Evolutionary conservation across 2,888 invertebrate species (phyloP).

Genomic region (Syrphus vitripennis): DNA sequence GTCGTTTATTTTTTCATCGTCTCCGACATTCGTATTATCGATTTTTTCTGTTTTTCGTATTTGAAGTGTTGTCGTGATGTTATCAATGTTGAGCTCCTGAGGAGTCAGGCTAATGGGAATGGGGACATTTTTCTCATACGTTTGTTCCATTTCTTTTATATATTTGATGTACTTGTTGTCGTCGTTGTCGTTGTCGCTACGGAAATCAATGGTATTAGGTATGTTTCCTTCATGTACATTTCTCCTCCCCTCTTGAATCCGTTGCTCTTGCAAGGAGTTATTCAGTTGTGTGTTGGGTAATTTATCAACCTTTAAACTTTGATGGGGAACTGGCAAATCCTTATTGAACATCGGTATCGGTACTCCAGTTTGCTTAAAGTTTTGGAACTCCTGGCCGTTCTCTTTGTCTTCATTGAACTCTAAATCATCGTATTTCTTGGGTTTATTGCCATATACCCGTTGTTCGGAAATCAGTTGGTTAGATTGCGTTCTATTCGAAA

Average conservation of each 20-base stretch:
- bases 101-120: conserved; percentile 48
- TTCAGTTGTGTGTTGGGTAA: conserved; percentile 51
- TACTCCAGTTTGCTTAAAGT: conserved; percentile 1
- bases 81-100: conserved; percentile 58
- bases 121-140: conserved; percentile 44
- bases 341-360: conserved; percentile 29
- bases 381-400: conserved; percentile 19
- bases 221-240: conserved; percentile 52
- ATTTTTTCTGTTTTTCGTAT: conserved; percentile 65
- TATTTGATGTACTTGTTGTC: conserved; percentile 58
- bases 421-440: conserved; percentile 19
- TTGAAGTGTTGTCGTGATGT: conserved; percentile 68
- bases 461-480: conserved; percentile 11
- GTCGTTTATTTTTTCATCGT: conserved; percentile 66
- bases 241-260: conserved; percentile 41
- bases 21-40: conserved; percentile 64
- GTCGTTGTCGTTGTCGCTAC: conserved; percentile 57
- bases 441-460: conserved; percentile 8
- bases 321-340: conserved; percentile 34
- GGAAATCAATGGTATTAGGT: conserved; percentile 67
- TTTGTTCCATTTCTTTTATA: conserved; percentile 65
- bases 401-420: conserved; percentile 24
- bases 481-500: conserved; percentile 6
- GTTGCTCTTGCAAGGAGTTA: conserved; percentile 40
- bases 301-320: conserved; percentile 67